phyloP scores from a whole-genome alignment of 2,888 invertebrate genomes.

The Proisotoma minuta region DNA sequence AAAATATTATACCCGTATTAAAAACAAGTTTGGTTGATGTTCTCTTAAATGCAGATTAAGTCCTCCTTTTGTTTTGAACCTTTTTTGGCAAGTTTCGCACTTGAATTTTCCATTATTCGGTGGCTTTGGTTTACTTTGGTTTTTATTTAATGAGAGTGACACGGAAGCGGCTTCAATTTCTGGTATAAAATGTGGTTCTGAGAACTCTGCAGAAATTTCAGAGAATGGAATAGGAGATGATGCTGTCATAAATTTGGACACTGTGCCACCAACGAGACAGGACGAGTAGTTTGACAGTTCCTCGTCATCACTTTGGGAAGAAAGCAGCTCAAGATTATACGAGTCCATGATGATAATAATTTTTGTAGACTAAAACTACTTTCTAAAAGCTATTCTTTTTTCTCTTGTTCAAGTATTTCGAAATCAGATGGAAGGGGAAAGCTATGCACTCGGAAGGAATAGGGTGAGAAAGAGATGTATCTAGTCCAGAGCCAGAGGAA shows the following conservation, averaged over 20 bases:
- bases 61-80: slow-evolving; percentile 46
- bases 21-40: slow-evolving; percentile 34
- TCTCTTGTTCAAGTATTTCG: no score
- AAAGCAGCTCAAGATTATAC: no score
- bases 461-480: no score
- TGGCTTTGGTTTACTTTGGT: neutral
- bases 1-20: slow-evolving; percentile 28
- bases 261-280: neutral
- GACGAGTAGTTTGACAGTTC: neutral
- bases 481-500: no score
- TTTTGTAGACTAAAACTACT: no score
- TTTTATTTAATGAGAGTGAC: neutral
- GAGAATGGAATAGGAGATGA: neutral
- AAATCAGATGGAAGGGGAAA: no score
- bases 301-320: no score
- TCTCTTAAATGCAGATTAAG: slow-evolving; percentile 39
- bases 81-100: slow-evolving; percentile 41
- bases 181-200: neutral
- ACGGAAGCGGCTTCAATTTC: neutral
- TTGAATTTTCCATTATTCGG: neutral
- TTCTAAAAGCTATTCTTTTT: no score
- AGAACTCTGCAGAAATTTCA: neutral
- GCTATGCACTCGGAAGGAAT: no score
- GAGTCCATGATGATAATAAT: no score
- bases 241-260: neutral